Evolutionary conservation across 2,797 vertebrate species (phyloP), one percentile per base, ranked within the genome.

Genomic region (Sphaeramia orbicularis): DNA sequence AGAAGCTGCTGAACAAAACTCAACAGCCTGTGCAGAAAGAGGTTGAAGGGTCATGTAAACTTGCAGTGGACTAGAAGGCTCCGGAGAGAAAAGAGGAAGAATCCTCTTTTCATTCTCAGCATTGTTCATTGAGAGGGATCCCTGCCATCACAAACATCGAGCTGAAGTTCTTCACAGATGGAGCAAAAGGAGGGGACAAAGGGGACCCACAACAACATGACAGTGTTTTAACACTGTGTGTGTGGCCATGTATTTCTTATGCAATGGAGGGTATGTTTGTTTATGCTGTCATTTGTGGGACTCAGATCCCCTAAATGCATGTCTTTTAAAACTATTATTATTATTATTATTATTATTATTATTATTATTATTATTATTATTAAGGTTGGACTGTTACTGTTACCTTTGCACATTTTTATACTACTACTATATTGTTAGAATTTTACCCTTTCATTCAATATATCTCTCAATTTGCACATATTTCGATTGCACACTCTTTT

Each of bases 31-130:
- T 83, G 76, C 77, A 53, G 82, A 90, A 86, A 86, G 80, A 81
- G 85, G 88, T 87, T 91, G 86, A 91, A 78, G 90, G 93, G 93
- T 93, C 93, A 93, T 89, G 91, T 93, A 93, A 93, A 94, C 89
- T 89, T 74, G 79, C 89, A 86, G 83, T 21, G 73, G 71, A 90
- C 81, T 76, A 80, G 79, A 85, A 86, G 86, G 85, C 84, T 87
- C 78, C 45, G 8, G 76, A 85, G 71, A 87, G 81, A 92, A 92
- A 84, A 67, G 85, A 85, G 74, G 88, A 89, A 88, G 84, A 91
- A 91, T 88, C 65, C 70, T 80, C 87, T 82, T 86, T 91, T 91
- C 89, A 89, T 53, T 87, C 84, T 66, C 52, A 11, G 70, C 87
- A 83, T 86, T 89, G 85, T 90, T 89, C 85, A 71, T 70, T 51